Conservation (phyloP, 2,113 vertebrate genomes). For the Takifugu flavidus region DNA sequence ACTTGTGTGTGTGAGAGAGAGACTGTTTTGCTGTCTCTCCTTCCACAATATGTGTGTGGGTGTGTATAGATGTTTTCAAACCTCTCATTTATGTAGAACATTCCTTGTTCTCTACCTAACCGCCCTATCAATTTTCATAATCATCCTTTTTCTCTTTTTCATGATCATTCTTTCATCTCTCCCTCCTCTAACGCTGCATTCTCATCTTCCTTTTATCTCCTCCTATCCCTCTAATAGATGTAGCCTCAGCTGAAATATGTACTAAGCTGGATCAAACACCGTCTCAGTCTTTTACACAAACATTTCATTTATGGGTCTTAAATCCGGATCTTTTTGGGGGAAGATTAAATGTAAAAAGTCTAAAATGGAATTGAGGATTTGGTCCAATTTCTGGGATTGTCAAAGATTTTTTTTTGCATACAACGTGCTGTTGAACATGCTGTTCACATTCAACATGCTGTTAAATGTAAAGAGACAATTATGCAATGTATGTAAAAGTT, state of each 20-base stretch:
- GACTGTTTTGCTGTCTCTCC: constrained; percentile 4
- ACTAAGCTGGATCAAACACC: constrained; percentile 34
- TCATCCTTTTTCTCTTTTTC: constrained; percentile 44
- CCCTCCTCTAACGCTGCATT: constrained; percentile 18
- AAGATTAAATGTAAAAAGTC: constrained; percentile 28
- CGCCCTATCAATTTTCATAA: constrained; percentile 57
- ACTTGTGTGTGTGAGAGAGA: constrained; percentile 12
- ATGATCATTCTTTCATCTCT: constrained; percentile 39
- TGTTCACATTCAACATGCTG: not conserved
- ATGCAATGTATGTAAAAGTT: not conserved
- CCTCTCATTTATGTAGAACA: constrained; percentile 29
- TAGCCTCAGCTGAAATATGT: constrained; percentile 21
- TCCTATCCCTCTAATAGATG: constrained; percentile 26
- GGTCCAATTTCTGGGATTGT: constrained; percentile 2
- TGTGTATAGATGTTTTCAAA: not conserved
- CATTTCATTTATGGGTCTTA: constrained; percentile 44
- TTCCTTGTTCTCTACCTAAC: constrained; percentile 31
- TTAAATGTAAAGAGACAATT: not conserved
- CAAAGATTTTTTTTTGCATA: not conserved
- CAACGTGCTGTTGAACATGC: no score
- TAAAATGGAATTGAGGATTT: constrained; percentile 3
- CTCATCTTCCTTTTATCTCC: constrained; percentile 34
- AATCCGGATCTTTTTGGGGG: constrained; percentile 14
- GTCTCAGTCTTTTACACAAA: constrained; percentile 36
- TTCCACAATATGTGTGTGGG: constrained; percentile 1